A percentile compares a stretch with the other conserved stretches of the same genome.
phyloP scores from a whole-genome alignment of 1,140 invertebrate species.

The Adoxophyes honmai region DNA sequence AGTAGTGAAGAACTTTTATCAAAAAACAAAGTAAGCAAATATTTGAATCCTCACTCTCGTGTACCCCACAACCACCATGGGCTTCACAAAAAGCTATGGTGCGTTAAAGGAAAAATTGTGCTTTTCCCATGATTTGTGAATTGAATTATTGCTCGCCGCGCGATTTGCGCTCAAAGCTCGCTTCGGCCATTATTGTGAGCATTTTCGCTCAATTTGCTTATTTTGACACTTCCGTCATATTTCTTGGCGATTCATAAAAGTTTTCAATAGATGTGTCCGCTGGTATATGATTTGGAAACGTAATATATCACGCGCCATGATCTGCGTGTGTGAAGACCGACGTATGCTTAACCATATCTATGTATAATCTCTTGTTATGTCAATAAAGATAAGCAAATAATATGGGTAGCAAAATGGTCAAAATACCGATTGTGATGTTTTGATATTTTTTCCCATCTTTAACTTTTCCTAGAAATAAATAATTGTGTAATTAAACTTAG shows the following conservation, averaged over 20 bases:
- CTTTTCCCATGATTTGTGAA: constrained; percentile 44
- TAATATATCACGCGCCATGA: no score
- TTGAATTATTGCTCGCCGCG: constrained; percentile 43
- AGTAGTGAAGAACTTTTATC: no score
- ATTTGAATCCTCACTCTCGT: constrained; percentile 16
- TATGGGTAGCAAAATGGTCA: no score
- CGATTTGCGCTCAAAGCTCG: constrained; percentile 34
- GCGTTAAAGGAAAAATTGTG: constrained; percentile 30
- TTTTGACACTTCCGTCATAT: constrained; percentile 17
- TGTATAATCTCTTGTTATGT: no score
- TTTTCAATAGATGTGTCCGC: not conserved
- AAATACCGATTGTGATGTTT: no score
- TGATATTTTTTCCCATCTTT: no score
- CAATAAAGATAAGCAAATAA: no score
- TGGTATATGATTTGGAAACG: no score
- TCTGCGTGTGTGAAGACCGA: no score
- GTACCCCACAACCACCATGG: constrained; percentile 18
- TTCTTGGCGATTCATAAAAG: not conserved
- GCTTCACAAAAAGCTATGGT: constrained; percentile 3
- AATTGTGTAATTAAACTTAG: no score
- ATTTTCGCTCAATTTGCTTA: not conserved
- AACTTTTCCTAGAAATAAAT: no score
- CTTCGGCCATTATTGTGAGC: constrained; percentile 35
- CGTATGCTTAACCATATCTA: no score
- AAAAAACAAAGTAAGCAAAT: constrained; percentile 31